phyloP scores from a whole-genome alignment of 1,140 invertebrate species.

The Euwallacea similis region DNA sequence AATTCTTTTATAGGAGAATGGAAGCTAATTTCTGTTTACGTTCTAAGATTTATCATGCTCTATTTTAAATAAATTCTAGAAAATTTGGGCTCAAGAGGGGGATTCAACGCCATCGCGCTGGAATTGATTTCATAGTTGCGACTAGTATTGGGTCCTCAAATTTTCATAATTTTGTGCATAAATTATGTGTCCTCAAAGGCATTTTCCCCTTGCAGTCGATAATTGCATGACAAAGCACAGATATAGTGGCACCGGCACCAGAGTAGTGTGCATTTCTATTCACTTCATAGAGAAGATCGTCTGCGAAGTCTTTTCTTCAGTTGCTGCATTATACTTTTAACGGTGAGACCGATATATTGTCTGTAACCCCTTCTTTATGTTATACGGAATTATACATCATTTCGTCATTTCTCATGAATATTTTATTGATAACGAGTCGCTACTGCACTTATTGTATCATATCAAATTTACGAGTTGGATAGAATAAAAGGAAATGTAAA shows the following conservation, averaged over 20 bases:
- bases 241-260: conserved; percentile 46
- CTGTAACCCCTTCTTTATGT: neutral
- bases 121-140: too few relatives aligned
- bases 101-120: too few relatives aligned
- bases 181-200: conserved; percentile 7
- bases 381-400: conserved; percentile 32
- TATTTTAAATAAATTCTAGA: too few relatives aligned
- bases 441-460: too few relatives aligned
- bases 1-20: too few relatives aligned
- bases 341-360: conserved; percentile 47
- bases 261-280: conserved; percentile 47
- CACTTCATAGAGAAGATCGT: conserved; percentile 10
- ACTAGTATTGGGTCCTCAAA: too few relatives aligned
- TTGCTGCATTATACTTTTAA: conserved; percentile 49
- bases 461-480: too few relatives aligned
- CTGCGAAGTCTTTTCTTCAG: conserved; percentile 45
- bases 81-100: too few relatives aligned
- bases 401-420: conserved; percentile 5
- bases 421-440: neutral
- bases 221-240: conserved; percentile 50
- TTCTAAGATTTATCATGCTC: neutral
- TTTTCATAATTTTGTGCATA: too few relatives aligned
- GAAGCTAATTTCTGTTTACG: too few relatives aligned
- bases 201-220: conserved; percentile 43
- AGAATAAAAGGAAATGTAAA: too few relatives aligned